Evolutionary conservation across 2,113 vertebrate genomes (phyloP).

Genomic region (Zosterops hypoxanthus): DNA sequence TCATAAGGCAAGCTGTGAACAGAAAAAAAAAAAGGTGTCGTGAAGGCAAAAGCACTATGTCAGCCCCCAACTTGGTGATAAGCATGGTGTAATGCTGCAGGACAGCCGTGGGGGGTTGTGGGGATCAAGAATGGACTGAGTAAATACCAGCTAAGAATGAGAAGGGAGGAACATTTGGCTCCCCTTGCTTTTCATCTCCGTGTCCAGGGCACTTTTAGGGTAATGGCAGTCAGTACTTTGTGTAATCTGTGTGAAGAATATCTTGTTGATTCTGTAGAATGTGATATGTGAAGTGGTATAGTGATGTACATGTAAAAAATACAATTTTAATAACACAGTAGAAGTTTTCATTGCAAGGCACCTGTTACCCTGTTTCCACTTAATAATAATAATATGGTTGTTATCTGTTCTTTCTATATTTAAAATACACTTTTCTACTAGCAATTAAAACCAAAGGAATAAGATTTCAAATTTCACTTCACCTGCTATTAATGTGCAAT

Average conservation of each 20-base stretch:
- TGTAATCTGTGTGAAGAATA: background rate
- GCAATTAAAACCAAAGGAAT: background rate
- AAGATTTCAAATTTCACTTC: background rate
- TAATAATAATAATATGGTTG: background rate
- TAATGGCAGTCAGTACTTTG: background rate
- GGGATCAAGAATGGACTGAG: background rate
- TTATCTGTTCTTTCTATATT: background rate
- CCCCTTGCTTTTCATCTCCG: background rate
- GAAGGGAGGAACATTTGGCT: background rate
- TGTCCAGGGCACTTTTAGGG: background rate
- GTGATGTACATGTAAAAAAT: background rate
- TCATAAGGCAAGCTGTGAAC: background rate
- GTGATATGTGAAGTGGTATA: rapidly evolving
- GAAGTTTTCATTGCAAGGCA: background rate
- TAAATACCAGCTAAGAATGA: background rate
- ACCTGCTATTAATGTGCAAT: background rate
- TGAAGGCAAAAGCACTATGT: background rate
- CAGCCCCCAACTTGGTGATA: background rate
- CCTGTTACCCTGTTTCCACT: background rate
- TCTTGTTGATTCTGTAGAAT: background rate
- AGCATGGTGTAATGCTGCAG: background rate
- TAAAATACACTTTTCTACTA: background rate
- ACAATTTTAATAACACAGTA: background rate
- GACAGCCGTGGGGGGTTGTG: rapidly evolving
- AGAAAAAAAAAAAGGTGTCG: background rate